phyloP scores from a whole-genome alignment of 2,113 vertebrate genomes.

The Suncus etruscus region DNA sequence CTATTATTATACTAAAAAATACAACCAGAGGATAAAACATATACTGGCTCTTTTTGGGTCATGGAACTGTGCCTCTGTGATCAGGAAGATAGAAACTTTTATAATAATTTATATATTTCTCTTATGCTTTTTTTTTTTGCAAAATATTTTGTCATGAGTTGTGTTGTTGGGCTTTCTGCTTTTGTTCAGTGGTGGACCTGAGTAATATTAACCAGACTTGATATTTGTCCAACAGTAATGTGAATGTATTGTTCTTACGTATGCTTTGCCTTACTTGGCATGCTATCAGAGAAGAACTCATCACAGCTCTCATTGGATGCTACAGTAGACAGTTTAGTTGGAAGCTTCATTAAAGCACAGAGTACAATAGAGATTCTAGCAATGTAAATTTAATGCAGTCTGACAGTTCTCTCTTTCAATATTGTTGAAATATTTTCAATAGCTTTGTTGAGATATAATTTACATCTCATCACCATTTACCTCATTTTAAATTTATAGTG shows the following conservation, averaged over 20 bases:
- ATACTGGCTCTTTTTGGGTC: neutral
- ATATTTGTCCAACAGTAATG: neutral
- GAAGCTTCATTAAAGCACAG: neutral
- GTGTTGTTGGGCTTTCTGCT: neutral
- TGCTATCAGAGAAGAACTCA: neutral
- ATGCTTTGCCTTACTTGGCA: neutral
- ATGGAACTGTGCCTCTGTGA: neutral
- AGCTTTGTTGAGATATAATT: neutral
- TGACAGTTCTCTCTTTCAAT: neutral
- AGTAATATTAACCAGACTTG: neutral
- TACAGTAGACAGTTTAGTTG: too few relatives aligned
- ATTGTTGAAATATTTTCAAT: neutral
- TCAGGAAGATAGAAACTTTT: neutral
- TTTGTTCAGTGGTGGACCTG: neutral
- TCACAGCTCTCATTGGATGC: neutral
- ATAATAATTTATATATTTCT: neutral
- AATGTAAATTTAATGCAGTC: neutral
- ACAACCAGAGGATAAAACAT: neutral
- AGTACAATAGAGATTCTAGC: neutral
- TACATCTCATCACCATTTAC: neutral
- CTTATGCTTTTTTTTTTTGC: neutral
- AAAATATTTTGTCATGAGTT: neutral
- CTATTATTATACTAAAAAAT: too few relatives aligned
- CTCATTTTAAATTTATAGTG: neutral
- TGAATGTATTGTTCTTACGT: neutral